A percentile compares a stretch with the other conserved stretches of the same genome.
Evolutionary conservation across 2,888 invertebrate genomes (phyloP).

Genomic region (Tachystola acroxantha): DNA sequence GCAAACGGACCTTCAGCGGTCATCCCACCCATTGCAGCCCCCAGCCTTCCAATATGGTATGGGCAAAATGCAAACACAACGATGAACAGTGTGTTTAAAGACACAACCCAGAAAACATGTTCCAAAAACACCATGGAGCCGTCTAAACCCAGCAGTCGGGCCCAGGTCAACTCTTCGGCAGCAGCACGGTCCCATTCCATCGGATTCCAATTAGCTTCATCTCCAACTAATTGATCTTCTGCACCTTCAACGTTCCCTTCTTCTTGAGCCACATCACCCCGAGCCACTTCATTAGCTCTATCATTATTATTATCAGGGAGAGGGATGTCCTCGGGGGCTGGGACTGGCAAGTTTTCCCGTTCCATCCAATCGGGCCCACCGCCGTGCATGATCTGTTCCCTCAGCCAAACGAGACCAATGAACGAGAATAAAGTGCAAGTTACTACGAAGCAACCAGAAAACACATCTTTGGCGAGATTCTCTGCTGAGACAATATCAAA

Average conservation of each 20-base stretch:
- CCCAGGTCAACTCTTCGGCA: constrained; percentile 99
- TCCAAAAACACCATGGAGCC: constrained; percentile 98
- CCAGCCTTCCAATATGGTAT: constrained; percentile 94
- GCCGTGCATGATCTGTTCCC: constrained; percentile 98
- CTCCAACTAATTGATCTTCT: constrained; percentile 80
- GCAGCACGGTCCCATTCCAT: constrained; percentile 99
- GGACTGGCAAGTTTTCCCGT: constrained; percentile 79
- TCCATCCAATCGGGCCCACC: constrained; percentile 98
- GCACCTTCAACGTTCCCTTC: constrained; percentile 53
- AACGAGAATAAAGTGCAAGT: constrained; percentile 97
- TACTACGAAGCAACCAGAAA: constrained; percentile 97
- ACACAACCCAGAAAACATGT: constrained; percentile 99
- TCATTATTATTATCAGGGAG: constrained; percentile 72
- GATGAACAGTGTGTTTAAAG: constrained; percentile 97
- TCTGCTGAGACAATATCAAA: constrained; percentile 96
- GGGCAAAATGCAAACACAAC: constrained; percentile 98
- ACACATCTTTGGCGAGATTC: constrained; percentile 94
- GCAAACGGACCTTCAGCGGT: constrained; percentile 89
- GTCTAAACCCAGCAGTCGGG: constrained; percentile 95
- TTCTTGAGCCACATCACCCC: constrained; percentile 50
- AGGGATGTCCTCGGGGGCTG: constrained; percentile 65
- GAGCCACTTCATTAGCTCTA: constrained; percentile 52
- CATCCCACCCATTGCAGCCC: constrained; percentile 80
- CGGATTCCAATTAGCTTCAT: constrained; percentile 97
- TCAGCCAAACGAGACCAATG: constrained; percentile 97